phyloP scores from a whole-genome alignment of 2,888 invertebrate genomes.

The Drosophila birchii region DNA sequence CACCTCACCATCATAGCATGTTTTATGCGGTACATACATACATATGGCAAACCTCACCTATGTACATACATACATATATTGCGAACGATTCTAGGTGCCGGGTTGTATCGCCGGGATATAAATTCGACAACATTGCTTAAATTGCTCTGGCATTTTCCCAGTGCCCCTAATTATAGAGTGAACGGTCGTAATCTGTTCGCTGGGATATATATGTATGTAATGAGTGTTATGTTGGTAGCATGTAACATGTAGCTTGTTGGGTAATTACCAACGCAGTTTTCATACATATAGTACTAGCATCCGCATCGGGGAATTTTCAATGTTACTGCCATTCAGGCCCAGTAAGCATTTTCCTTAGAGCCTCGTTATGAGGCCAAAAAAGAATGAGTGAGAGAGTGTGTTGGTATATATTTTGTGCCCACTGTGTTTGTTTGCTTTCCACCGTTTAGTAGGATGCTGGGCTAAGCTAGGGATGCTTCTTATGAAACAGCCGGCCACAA shows the following conservation, averaged over 20 bases:
- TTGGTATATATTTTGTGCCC: conserved; percentile 6
- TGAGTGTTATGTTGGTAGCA: not conserved
- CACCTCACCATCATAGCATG: conserved; percentile 5
- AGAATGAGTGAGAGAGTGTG: not conserved
- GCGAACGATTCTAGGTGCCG: conserved; percentile 13
- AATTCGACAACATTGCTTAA: conserved; percentile 12
- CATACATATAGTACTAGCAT: conserved; percentile 20
- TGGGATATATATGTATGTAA: not conserved
- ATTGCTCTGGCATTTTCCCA: conserved; percentile 15
- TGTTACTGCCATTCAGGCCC: conserved; percentile 14
- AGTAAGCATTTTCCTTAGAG: conserved; percentile 12
- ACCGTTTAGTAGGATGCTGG: not conserved
- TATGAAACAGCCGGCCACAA: not conserved
- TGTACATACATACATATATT: not conserved
- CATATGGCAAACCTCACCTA: too few species aligned
- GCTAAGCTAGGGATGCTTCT: not conserved
- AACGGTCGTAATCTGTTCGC: conserved; percentile 9
- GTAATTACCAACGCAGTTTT: conserved; percentile 17
- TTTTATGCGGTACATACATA: conserved; percentile 4
- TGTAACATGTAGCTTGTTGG: conserved; percentile 8
- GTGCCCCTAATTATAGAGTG: conserved; percentile 16
- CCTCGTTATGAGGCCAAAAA: conserved; percentile 6
- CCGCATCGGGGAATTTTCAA: conserved; percentile 19
- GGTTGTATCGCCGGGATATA: conserved; percentile 9
- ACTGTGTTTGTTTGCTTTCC: conserved; percentile 8